phyloP scores from a whole-genome alignment of 2,888 invertebrate genomes.

The Diploptera punctata region DNA sequence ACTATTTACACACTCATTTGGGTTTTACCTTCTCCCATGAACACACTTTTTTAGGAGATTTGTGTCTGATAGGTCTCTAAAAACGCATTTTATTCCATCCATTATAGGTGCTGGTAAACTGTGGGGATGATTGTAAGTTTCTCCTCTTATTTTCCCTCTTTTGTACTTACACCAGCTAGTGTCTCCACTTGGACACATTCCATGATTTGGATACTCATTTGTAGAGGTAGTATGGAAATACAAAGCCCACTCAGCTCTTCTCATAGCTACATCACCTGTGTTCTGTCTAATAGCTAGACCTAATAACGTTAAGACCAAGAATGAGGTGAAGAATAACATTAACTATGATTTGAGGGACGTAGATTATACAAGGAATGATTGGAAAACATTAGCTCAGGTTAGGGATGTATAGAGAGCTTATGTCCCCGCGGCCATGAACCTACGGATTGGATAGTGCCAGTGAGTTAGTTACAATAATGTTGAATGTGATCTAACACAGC shows the following conservation, averaged over 20 bases:
- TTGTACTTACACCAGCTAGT: background rate
- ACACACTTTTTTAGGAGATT: conserved; percentile 29
- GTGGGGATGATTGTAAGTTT: background rate
- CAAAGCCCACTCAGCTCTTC: background rate
- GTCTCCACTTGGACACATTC: background rate
- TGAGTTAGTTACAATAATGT: conserved; percentile 16
- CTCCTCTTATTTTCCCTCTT: background rate
- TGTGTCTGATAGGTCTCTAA: background rate
- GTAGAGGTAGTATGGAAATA: background rate
- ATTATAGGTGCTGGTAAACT: background rate
- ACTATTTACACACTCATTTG: conserved; percentile 25
- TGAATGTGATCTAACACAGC: background rate
- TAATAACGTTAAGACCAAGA: too few relatives aligned
- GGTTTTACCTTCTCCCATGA: conserved; percentile 23
- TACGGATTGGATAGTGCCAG: too few relatives aligned
- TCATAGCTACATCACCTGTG: background rate
- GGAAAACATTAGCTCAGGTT: too few relatives aligned
- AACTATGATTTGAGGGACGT: too few relatives aligned
- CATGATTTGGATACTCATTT: background rate
- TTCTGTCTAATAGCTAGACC: conserved; percentile 12
- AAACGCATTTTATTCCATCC: conserved; percentile 15
- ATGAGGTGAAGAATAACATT: too few relatives aligned
- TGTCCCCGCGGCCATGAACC: too few relatives aligned
- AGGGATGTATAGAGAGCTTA: too few relatives aligned
- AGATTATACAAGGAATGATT: too few relatives aligned